Conservation (phyloP, 1,140 invertebrate species). For the Saxidomus purpurata region DNA sequence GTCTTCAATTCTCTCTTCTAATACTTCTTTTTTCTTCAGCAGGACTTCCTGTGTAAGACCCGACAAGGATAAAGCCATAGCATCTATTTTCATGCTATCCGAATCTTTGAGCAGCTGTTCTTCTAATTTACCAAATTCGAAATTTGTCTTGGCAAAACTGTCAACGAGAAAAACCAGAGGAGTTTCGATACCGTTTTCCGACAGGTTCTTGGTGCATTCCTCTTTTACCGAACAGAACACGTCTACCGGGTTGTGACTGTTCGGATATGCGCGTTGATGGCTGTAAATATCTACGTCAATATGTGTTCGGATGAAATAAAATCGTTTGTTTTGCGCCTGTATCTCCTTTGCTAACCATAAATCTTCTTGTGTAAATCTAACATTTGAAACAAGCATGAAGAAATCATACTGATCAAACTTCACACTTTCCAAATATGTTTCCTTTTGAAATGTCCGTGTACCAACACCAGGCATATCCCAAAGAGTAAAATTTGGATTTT, state of each 20-base stretch:
- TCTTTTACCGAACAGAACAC: background rate
- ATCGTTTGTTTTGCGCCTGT: background rate
- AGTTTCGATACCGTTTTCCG: background rate
- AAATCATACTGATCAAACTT: too few species aligned
- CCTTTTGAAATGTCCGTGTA: background rate
- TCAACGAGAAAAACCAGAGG: background rate
- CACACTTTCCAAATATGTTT: background rate
- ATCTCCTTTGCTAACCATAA: background rate
- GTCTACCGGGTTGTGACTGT: background rate
- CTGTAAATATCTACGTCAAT: background rate
- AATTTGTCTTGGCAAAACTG: background rate
- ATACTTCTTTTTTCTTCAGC: background rate
- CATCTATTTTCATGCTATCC: background rate
- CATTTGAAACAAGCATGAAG: background rate
- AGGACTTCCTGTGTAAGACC: background rate
- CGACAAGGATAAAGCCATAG: background rate
- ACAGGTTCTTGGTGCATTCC: background rate
- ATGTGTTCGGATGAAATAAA: background rate
- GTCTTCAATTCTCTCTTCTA: background rate
- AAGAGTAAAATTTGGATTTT: background rate
- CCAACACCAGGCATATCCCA: conserved; percentile 11
- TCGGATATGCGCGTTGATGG: background rate
- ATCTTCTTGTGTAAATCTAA: background rate
- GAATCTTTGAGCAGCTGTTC: background rate
- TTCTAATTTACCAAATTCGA: background rate